phyloP scores from a whole-genome alignment of 2,888 invertebrate species.

The Zhuqinia jingwanae region DNA sequence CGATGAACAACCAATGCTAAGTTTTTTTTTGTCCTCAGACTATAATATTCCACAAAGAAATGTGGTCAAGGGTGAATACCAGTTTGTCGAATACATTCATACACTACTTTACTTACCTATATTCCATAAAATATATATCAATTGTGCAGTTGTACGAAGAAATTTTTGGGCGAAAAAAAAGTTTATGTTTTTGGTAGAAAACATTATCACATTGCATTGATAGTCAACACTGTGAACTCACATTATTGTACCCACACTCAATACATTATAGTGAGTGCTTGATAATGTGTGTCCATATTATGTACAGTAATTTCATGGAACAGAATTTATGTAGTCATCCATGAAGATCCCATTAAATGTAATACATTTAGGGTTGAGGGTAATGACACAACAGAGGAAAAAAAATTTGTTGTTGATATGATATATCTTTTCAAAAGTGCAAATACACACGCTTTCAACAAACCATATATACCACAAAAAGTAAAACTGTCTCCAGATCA shows the following conservation, averaged over 20 bases:
- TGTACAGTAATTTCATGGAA: slow-evolving; percentile 46
- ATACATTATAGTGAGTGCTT: neutral
- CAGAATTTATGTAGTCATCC: slow-evolving; percentile 49
- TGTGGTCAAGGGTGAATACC: slow-evolving; percentile 69
- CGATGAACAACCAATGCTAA: too few relatives aligned
- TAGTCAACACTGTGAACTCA: too few relatives aligned
- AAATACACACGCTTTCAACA: too few relatives aligned
- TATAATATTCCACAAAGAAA: slow-evolving; percentile 39
- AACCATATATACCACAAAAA: too few relatives aligned
- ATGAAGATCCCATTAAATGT: slow-evolving; percentile 41
- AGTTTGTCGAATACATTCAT: slow-evolving; percentile 28
- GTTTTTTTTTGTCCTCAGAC: slow-evolving; percentile 26
- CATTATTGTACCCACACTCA: neutral
- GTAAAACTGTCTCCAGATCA: too few relatives aligned
- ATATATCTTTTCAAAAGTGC: neutral
- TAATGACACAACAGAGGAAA: slow-evolving; percentile 49
- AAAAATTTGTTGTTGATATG: slow-evolving; percentile 3
- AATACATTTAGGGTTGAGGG: slow-evolving; percentile 33
- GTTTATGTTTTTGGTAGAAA: neutral
- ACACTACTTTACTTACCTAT: neutral
- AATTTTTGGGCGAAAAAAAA: too few relatives aligned
- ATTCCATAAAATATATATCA: neutral
- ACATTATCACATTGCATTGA: too few relatives aligned
- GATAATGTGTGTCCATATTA: neutral
- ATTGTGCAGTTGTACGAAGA: too few relatives aligned